Base-by-base conservation (phyloP, 35 echinoderm and acorn worm species). In the Strongylocentrotus purpuratus region DNA sequence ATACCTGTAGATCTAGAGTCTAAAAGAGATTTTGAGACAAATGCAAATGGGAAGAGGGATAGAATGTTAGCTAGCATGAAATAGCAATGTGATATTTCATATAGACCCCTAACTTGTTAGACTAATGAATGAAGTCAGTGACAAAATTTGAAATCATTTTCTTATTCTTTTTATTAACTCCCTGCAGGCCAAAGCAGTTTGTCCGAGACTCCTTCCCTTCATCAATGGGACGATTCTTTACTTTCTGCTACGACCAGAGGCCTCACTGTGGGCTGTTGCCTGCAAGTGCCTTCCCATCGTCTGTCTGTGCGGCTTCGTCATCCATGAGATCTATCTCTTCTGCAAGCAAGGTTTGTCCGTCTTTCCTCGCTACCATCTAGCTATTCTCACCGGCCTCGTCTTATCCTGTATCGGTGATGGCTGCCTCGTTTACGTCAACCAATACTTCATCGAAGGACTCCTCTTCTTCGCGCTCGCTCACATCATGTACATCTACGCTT, bases 231-330 rank as follows among this genome's bases (percentile, higher is more conserved):
- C 95, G 46, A 48, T 99, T 12, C 61, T 97, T 32, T 99, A 97
- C 70, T 94, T 99, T 48, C 47, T 97, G 4, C 86, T 97, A 32
- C 95, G 95, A 89, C 93, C 94, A 20, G 96, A 95, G 31, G 97
- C 98, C 9, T 99, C 98, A 25, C 61, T 88, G 25, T 94, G 94
- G 71, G 87, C 48, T 45, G 90, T 98, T 22, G 94, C 96, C 85
- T 87, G 97, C 94, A 99, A 99, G 85, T 98, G 96, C 86, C 96
- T 99, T 13, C 98, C 98, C 1, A 98, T 99, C 32, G 55, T 98
- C 45, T 98, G 96, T 46, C 93, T 99, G 5, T 97, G 96, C 41
- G 70, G 95, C 32, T 99, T 99, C 47, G 98, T 99, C 46, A 90
- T 97, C 5, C 94, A 95, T 4, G 97, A 99, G 47, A 96, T 94